These are phyloP conservation scores for Rhysida immarginata DNA, from an alignment of 1,140 invertebrate species.

Conservation along the genomic window DNA sequence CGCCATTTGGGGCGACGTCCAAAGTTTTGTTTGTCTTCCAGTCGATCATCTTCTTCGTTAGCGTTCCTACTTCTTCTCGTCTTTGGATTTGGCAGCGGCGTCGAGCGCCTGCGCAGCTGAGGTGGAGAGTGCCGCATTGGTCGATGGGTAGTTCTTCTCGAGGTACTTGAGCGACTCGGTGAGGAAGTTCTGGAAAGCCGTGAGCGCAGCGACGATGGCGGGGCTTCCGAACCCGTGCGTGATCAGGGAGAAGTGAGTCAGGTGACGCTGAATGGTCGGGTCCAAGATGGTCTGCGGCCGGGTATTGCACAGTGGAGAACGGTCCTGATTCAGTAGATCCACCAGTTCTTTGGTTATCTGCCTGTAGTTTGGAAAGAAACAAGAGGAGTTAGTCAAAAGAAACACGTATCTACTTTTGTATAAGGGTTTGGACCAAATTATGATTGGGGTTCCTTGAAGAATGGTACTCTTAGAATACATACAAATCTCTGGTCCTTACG, in stretches of 20 bases:
- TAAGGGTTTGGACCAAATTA: too few relatives aligned
- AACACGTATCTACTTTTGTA: too few relatives aligned
- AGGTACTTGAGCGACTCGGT: conserved; percentile 92
- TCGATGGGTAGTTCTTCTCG: conserved; percentile 74
- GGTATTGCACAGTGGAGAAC: conserved; percentile 91
- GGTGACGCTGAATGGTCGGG: conserved; percentile 84
- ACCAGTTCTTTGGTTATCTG: conserved; percentile 95
- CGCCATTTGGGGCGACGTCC: too few relatives aligned
- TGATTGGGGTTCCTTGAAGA: too few relatives aligned
- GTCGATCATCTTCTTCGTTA: too few relatives aligned
- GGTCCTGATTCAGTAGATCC: conserved; percentile 91
- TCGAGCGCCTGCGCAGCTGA: conserved; percentile 32
- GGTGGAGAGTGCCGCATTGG: conserved; percentile 20
- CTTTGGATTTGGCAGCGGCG: conserved; percentile 33
- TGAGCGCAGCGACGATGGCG: conserved; percentile 91
- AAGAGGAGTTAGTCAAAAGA: too few relatives aligned
- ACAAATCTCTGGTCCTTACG: too few relatives aligned
- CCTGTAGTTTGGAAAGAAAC: too few relatives aligned
- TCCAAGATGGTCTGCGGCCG: conserved; percentile 85
- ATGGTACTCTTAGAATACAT: too few relatives aligned
- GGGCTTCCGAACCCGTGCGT: conserved; percentile 98
- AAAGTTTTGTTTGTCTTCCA: too few relatives aligned
- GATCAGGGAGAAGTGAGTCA: conserved; percentile 95
- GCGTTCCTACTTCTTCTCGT: conserved; percentile 15
- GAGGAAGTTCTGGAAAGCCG: conserved; percentile 90